Percentiles rank a stretch among this genome's conserved stretches.
These are phyloP conservation scores for Nerophis lumbriciformis DNA, from an alignment of 2,113 vertebrate genomes.

Conservation along the genomic window DNA sequence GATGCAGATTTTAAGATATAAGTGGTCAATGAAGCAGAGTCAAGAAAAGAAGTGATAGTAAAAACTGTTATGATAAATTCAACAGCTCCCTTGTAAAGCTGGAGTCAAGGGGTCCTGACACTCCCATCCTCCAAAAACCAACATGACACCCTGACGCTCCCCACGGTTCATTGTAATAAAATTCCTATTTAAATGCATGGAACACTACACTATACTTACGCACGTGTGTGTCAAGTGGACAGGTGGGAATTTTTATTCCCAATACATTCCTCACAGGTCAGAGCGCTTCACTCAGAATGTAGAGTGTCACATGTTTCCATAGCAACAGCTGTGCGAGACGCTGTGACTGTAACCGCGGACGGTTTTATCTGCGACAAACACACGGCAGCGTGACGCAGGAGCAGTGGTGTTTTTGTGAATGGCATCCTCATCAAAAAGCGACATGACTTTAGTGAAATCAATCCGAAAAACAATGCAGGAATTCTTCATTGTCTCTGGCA, in stretches of 20 bases:
- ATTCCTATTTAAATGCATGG: slow-evolving; percentile 98
- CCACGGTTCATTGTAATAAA: slow-evolving; percentile 84
- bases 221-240: slow-evolving; percentile 60
- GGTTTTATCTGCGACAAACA: slow-evolving; percentile 4
- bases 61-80: no score
- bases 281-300: slow-evolving; percentile 4
- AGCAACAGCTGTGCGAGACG: slow-evolving; percentile 15
- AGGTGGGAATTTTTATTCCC: slow-evolving; percentile 34
- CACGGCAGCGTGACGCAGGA: neutral
- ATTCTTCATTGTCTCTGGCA: no score
- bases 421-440: neutral
- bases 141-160: slow-evolving; percentile 23
- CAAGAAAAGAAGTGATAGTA: no score
- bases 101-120: slow-evolving; percentile 42
- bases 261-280: slow-evolving; percentile 36
- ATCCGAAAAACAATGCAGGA: no score
- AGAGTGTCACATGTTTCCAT: neutral
- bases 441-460: slow-evolving; percentile 3
- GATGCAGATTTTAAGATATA: no score
- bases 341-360: neutral
- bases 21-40: no score
- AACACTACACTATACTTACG: slow-evolving; percentile 82
- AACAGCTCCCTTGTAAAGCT: no score
- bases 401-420: slow-evolving; percentile 1
- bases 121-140: slow-evolving; percentile 30